phyloP scores from a whole-genome alignment of 1,140 invertebrate genomes.

The Pomacea maculata region DNA sequence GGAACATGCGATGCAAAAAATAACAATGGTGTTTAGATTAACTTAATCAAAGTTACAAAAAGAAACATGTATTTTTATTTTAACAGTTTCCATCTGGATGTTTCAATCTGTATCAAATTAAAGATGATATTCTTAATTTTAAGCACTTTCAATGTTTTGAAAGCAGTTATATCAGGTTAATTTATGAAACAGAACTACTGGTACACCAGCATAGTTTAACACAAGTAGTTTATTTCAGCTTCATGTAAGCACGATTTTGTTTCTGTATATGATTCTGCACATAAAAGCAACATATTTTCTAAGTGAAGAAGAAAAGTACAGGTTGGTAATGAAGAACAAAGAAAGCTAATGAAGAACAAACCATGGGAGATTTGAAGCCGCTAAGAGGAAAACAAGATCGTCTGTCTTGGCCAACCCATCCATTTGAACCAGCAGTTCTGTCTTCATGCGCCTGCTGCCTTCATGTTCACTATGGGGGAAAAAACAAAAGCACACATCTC shows the following conservation, averaged over 20 bases:
- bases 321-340: not conserved
- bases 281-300: not conserved
- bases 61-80: not conserved
- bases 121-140: too few relatives aligned
- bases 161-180: too few relatives aligned
- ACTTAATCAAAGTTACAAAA: not conserved
- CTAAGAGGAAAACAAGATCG: constrained; percentile 81
- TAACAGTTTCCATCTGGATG: not conserved
- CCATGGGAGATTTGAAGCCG: constrained; percentile 93
- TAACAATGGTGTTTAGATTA: not conserved
- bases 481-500: not conserved
- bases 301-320: too few relatives aligned
- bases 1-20: constrained; percentile 3
- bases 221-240: not conserved
- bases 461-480: constrained; percentile 67
- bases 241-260: not conserved
- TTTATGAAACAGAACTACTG: too few relatives aligned
- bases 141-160: too few relatives aligned
- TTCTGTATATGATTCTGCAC: not conserved
- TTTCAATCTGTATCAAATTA: too few relatives aligned
- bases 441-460: constrained; percentile 70
- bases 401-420: constrained; percentile 72
- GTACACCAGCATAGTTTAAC: too few relatives aligned
- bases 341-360: constrained; percentile 53
- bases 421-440: constrained; percentile 84